A percentile compares a stretch with the other conserved stretches of the same genome.
Conservation (phyloP, 1,140 invertebrate genomes). For the Brachystomella parvula region DNA sequence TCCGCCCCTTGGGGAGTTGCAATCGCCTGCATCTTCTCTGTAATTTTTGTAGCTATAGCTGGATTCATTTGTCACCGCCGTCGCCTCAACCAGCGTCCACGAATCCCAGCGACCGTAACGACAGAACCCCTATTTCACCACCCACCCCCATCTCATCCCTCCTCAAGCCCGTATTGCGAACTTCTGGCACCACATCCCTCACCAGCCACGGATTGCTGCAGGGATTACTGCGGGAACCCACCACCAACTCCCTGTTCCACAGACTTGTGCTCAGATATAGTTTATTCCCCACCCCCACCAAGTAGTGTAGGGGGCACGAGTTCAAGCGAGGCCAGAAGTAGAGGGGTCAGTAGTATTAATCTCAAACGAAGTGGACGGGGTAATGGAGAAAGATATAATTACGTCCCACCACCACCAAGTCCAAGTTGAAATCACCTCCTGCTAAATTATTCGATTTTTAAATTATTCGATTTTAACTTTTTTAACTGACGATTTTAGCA, state of each 20-base stretch:
- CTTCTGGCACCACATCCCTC: constrained; percentile 5
- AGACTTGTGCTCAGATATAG: constrained; percentile 5
- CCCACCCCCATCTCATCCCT: neutral
- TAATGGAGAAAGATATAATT: neutral
- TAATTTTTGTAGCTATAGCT: neutral
- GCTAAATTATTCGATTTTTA: too few relatives aligned
- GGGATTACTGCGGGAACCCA: constrained; percentile 1
- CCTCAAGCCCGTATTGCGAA: constrained; percentile 1
- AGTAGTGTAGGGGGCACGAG: neutral
- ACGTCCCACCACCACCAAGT: neutral
- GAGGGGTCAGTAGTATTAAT: neutral
- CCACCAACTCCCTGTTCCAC: constrained; percentile 1
- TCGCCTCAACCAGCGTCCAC: neutral
- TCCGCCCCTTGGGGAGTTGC: neutral
- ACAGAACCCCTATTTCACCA: constrained; percentile 6
- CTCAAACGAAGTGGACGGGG: neutral
- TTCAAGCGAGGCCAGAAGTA: neutral
- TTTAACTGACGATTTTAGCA: too few relatives aligned
- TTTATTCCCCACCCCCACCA: neutral
- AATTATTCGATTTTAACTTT: too few relatives aligned
- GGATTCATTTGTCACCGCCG: neutral
- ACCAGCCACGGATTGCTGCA: neutral
- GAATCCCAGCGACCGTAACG: neutral
- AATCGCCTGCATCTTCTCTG: neutral
- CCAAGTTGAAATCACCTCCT: neutral